phyloP scores from a whole-genome alignment of 2,888 invertebrate species.

The Lypha dubia region DNA sequence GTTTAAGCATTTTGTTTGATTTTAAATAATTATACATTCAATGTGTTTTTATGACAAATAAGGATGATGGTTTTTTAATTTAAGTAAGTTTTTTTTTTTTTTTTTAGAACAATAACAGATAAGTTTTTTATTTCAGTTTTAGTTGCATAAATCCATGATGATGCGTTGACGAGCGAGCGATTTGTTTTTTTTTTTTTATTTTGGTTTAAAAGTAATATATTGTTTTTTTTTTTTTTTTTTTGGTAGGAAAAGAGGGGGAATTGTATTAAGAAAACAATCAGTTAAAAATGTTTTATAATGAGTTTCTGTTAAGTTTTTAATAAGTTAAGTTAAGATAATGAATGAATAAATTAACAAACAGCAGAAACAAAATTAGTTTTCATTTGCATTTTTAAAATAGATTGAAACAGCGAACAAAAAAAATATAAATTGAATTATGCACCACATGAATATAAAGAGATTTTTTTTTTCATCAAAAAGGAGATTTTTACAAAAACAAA shows the following conservation, averaged over 20 bases:
- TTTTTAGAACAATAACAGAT: constrained; percentile 46
- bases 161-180: constrained; percentile 78
- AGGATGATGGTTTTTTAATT: constrained; percentile 47
- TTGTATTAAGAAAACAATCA: constrained; percentile 78
- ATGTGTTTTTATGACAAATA: constrained; percentile 55
- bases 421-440: background rate
- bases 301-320: constrained; percentile 74
- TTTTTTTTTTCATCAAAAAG: background rate
- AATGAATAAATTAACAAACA: constrained; percentile 60
- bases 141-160: constrained; percentile 78
- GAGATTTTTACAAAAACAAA: constrained; percentile 5
- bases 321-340: constrained; percentile 61
- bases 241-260: constrained; percentile 72
- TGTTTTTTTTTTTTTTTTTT: constrained; percentile 66
- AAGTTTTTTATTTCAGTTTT: constrained; percentile 58
- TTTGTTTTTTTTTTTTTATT: no score
- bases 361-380: constrained; percentile 39
- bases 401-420: constrained; percentile 51
- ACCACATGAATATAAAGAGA: background rate
- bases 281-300: constrained; percentile 80
- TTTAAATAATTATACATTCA: constrained; percentile 56
- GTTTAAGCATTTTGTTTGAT: constrained; percentile 46
- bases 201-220: constrained; percentile 67
- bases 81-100: constrained; percentile 44
- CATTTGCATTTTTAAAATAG: constrained; percentile 23